Conservation (phyloP, 53 echinoderm and acorn worm genomes). For the Astropecten irregularis region DNA sequence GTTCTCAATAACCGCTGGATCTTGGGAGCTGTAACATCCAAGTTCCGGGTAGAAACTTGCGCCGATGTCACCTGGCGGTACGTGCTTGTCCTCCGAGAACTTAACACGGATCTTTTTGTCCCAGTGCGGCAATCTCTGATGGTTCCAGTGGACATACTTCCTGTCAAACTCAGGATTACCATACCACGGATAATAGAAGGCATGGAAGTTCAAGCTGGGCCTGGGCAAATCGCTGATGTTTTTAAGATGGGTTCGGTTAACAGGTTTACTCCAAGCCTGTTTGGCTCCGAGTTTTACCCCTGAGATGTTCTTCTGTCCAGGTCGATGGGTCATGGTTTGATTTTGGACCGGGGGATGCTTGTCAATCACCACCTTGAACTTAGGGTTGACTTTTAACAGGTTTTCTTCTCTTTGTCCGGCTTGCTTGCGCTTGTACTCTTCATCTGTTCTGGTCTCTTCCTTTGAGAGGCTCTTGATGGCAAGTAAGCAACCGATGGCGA, state of each 20-base stretch:
- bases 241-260: too few relatives aligned
- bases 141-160: slow-evolving; percentile 86
- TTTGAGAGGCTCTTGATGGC: slow-evolving; percentile 56
- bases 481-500: slow-evolving; percentile 63
- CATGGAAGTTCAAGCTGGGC: slow-evolving; percentile 82
- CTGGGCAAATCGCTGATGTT: not conserved
- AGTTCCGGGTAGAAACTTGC: slow-evolving; percentile 92
- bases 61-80: slow-evolving; percentile 88
- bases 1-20: slow-evolving; percentile 74
- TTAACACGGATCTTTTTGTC: slow-evolving; percentile 72
- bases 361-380: too few relatives aligned
- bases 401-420: not conserved
- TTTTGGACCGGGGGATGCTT: too few relatives aligned
- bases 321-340: too few relatives aligned
- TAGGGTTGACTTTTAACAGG: too few relatives aligned
- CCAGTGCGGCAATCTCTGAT: slow-evolving; percentile 85
- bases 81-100: slow-evolving; percentile 66
- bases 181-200: slow-evolving; percentile 98
- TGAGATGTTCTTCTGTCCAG: too few relatives aligned
- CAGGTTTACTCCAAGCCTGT: not conserved
- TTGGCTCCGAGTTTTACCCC: too few relatives aligned
- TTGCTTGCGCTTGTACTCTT: slow-evolving; percentile 24
- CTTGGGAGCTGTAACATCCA: slow-evolving; percentile 89
- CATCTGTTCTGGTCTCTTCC: slow-evolving; percentile 46
- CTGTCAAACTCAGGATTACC: slow-evolving; percentile 81